phyloP scores from a whole-genome alignment of 2,113 vertebrate genomes.

The Muntiacus reevesi region DNA sequence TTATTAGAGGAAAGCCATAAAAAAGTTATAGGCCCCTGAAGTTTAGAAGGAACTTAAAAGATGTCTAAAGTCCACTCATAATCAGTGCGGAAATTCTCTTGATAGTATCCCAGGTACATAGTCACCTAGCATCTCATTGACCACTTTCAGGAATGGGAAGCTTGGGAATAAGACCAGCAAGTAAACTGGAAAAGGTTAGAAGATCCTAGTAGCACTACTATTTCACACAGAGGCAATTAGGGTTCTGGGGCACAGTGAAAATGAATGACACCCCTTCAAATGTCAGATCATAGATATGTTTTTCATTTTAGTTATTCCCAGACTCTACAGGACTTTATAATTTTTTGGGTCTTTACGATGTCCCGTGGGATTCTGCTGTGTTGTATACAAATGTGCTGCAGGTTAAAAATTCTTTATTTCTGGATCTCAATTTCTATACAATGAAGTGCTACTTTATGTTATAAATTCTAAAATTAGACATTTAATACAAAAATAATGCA shows the following conservation, averaged over 20 bases:
- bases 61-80: background rate
- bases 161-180: background rate
- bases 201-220: background rate
- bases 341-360: background rate
- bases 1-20: background rate
- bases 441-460: background rate
- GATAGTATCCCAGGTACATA: background rate
- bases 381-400: background rate
- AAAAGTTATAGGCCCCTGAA: background rate
- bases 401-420: background rate
- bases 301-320: background rate
- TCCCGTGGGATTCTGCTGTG: background rate
- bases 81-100: background rate
- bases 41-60: background rate
- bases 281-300: background rate
- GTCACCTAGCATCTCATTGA: background rate
- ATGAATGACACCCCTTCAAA: background rate
- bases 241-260: background rate
- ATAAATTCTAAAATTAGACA: background rate
- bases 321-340: background rate
- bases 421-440: background rate
- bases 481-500: background rate
- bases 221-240: background rate
- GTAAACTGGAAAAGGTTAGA: background rate
- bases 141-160: background rate